These are phyloP conservation scores for Gastrophryne carolinensis DNA, from an alignment of 2,797 vertebrate genomes.

Conservation along the genomic window DNA sequence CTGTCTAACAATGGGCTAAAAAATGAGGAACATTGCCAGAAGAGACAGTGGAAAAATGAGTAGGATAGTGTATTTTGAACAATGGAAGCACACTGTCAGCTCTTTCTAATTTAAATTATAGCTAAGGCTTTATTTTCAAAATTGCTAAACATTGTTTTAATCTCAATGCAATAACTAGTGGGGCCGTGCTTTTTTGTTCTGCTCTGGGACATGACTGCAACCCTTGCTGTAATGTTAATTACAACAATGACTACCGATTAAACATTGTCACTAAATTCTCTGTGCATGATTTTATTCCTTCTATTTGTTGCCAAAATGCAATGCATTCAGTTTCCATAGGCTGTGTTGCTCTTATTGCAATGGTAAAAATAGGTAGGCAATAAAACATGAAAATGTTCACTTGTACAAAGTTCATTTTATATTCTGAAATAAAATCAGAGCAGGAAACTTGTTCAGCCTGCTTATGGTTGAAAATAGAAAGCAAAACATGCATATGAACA, in stretches of 20 bases:
- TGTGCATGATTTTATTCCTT: conserved; percentile 18
- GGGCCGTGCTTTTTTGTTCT: conserved; percentile 36
- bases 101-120: conserved; percentile 38
- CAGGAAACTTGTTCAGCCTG: too few relatives aligned
- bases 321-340: conserved; percentile 15
- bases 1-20: conserved; percentile 30
- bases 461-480: too few relatives aligned
- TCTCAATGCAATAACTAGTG: conserved; percentile 19
- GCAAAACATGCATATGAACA: too few relatives aligned
- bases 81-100: conserved; percentile 41
- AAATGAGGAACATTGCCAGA: conserved; percentile 23
- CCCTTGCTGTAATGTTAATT: conserved; percentile 40
- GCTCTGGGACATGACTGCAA: conserved; percentile 4
- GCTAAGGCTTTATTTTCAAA: conserved; percentile 41
- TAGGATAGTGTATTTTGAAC: neutral
- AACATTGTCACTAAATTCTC: conserved; percentile 36
- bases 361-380: neutral
- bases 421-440: too few relatives aligned
- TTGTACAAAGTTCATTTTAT: neutral
- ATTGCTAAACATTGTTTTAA: conserved; percentile 48
- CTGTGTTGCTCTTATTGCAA: neutral
- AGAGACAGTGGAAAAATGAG: conserved; percentile 1
- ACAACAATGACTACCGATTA: conserved; percentile 39
- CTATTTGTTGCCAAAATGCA: conserved; percentile 29
- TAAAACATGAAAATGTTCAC: neutral